Percentiles rank a stretch among this genome's conserved stretches.
These are phyloP conservation scores for Todiramphus saurophagus DNA, from an alignment of 2,113 vertebrate species.

Conservation along the genomic window DNA sequence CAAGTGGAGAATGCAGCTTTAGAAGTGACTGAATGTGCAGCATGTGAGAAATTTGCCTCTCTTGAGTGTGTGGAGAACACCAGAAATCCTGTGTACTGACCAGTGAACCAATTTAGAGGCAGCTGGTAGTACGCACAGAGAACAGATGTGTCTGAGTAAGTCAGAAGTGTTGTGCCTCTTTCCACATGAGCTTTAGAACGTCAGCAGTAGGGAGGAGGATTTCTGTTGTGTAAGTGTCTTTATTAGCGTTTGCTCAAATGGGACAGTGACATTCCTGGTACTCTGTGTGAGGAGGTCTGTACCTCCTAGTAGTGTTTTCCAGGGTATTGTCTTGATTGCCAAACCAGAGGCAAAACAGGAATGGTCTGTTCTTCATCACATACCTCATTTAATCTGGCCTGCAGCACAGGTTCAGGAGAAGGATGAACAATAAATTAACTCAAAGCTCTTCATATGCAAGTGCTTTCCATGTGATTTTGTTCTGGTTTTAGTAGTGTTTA, in stretches of 20 bases:
- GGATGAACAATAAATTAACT: not conserved
- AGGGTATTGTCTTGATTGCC: not conserved
- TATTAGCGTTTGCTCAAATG: not conserved
- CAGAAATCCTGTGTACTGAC: not conserved
- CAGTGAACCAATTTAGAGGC: not conserved
- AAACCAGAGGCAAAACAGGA: not conserved
- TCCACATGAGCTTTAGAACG: not conserved
- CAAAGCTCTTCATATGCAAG: not conserved
- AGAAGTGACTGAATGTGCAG: not conserved
- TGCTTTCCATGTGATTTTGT: not conserved
- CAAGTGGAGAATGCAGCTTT: not conserved
- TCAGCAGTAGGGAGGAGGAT: not conserved
- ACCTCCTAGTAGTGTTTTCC: not conserved
- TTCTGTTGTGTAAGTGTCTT: not conserved
- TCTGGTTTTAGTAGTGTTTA: not conserved
- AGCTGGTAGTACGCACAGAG: not conserved
- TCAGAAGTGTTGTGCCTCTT: not conserved
- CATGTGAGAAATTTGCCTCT: not conserved
- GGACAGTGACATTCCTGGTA: not conserved
- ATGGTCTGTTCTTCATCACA: not conserved
- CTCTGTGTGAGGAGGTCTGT: not conserved
- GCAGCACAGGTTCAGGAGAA: not conserved
- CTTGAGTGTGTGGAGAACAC: not conserved
- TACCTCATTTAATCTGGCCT: not conserved
- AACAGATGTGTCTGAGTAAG: not conserved